Conservation (phyloP, 2,888 invertebrate species). For the Campoplex nolae region DNA sequence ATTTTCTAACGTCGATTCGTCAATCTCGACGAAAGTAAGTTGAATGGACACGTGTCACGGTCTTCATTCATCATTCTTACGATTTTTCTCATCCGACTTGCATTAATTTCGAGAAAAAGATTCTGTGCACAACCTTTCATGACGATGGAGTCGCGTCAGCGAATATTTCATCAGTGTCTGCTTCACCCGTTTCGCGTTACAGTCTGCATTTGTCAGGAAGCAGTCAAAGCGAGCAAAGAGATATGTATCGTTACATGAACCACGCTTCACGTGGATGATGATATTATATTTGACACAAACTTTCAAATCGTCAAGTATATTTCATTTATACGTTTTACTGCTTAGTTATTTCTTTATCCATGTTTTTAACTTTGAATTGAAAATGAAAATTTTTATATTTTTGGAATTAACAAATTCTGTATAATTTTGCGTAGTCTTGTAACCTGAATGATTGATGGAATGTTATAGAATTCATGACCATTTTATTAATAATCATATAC, state of each 20-base stretch:
- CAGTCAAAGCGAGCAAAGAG: slow-evolving; percentile 1
- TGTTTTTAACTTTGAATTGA: neutral
- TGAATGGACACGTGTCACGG: slow-evolving; percentile 36
- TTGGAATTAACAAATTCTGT: too few species aligned
- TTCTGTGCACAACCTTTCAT: slow-evolving; percentile 29
- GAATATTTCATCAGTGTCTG: slow-evolving; percentile 68
- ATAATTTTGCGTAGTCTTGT: too few species aligned
- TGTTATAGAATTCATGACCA: too few species aligned
- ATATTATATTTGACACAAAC: neutral
- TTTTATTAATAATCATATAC: too few species aligned
- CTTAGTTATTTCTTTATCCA: neutral
- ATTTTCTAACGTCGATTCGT: neutral
- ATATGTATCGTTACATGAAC: slow-evolving; percentile 7
- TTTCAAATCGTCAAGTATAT: neutral
- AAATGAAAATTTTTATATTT: too few species aligned
- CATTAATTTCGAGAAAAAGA: slow-evolving; percentile 62
- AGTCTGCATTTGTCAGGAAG: slow-evolving; percentile 31
- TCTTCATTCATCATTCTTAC: slow-evolving; percentile 12
- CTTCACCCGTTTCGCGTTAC: slow-evolving; percentile 65
- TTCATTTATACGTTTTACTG: neutral
- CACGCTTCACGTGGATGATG: neutral
- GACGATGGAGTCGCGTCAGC: slow-evolving; percentile 73
- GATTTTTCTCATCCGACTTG: slow-evolving; percentile 46
- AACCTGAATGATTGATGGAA: too few species aligned
- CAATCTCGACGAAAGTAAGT: neutral